Evolutionary conservation across 1,140 invertebrate species (phyloP).

Genomic region (Ceratina australensis): DNA sequence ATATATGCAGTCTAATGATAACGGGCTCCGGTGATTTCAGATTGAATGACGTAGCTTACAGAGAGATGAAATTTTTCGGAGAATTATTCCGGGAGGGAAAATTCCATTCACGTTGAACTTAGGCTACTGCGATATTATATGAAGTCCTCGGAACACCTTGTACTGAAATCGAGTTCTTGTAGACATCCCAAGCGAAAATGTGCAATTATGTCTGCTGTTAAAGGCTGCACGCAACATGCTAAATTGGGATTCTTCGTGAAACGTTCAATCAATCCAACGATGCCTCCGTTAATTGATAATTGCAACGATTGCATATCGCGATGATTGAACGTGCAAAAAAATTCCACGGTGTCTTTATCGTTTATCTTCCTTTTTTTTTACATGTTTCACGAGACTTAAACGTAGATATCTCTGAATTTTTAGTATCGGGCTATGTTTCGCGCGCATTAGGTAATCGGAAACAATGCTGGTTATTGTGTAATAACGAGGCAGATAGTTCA

Average conservation of each 20-base stretch:
- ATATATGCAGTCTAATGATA: no score
- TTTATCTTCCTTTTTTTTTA: no score
- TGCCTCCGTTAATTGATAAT: not conserved
- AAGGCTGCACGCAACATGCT: not conserved
- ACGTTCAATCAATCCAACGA: not conserved
- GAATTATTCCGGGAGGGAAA: not conserved
- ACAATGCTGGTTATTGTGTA: constrained; percentile 18
- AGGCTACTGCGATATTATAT: no score
- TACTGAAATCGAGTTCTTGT: not conserved
- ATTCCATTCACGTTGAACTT: no score
- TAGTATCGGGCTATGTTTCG: no score
- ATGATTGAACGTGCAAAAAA: not conserved
- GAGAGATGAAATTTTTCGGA: not conserved
- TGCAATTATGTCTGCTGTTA: not conserved
- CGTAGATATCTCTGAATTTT: no score
- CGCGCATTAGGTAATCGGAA: not conserved
- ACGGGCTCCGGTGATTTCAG: no score
- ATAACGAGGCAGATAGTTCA: constrained; percentile 19
- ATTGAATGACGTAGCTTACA: no score
- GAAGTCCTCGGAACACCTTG: not conserved
- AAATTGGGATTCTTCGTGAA: constrained; percentile 5
- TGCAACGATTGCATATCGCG: not conserved
- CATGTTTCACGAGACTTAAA: no score
- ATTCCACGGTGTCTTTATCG: no score
- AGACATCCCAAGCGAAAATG: no score